Evolutionary conservation across 1,140 invertebrate genomes (phyloP).

Genomic region (Ostrea denselamellosa): DNA sequence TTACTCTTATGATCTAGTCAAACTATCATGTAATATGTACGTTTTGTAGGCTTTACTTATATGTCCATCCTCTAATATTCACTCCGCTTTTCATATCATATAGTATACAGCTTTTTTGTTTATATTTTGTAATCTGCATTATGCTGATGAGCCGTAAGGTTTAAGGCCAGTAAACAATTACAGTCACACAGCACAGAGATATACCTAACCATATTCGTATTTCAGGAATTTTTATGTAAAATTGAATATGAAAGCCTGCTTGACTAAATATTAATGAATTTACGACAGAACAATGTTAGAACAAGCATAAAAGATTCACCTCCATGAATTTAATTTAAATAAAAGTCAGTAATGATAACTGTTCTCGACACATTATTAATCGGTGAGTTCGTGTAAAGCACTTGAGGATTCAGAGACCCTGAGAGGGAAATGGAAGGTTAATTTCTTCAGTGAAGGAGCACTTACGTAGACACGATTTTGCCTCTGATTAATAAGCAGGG

Average conservation of each 20-base stretch:
- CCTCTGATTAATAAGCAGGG: neutral
- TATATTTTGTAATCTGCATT: too few species aligned
- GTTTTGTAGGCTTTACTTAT: too few species aligned
- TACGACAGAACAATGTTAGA: slow-evolving; percentile 3
- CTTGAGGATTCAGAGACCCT: neutral
- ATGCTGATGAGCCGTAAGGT: too few species aligned
- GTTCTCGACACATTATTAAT: neutral
- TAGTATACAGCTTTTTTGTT: too few species aligned
- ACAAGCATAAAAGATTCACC: slow-evolving; percentile 36
- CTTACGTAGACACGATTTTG: neutral
- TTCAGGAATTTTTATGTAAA: neutral
- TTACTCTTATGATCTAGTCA: too few species aligned
- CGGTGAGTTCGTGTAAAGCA: neutral
- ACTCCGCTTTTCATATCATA: too few species aligned
- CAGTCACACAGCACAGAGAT: too few species aligned
- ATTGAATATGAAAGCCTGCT: neutral
- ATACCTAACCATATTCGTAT: too few species aligned
- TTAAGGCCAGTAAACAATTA: too few species aligned
- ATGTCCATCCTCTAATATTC: too few species aligned
- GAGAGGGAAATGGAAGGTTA: neutral
- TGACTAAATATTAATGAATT: slow-evolving; percentile 8
- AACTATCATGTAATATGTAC: too few species aligned
- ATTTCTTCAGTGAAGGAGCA: neutral
- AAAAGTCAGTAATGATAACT: neutral
- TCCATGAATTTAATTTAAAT: slow-evolving; percentile 5